Conservation (phyloP, 1,140 invertebrate species). For the Drosophila ambigua region DNA sequence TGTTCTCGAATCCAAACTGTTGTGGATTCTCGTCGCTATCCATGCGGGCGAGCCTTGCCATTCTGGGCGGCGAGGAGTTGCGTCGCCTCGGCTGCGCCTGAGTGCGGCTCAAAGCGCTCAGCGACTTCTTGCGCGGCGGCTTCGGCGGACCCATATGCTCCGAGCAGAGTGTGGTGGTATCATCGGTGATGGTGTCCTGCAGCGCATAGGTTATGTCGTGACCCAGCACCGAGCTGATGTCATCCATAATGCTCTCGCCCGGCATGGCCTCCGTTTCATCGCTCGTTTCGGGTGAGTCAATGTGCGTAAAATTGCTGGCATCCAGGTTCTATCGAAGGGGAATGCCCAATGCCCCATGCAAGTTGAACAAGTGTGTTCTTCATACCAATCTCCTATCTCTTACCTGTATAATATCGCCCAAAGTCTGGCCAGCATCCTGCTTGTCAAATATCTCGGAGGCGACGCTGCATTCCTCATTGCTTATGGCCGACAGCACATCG, state of each 20-base stretch:
- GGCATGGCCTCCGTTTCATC: slow-evolving; percentile 89
- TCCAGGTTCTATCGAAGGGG: slow-evolving; percentile 61
- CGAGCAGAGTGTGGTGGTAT: slow-evolving; percentile 87
- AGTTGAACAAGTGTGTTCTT: no score
- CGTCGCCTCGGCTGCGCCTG: slow-evolving; percentile 81
- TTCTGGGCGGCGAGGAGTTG: slow-evolving; percentile 81
- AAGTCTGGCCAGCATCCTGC: slow-evolving; percentile 49
- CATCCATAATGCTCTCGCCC: slow-evolving; percentile 90
- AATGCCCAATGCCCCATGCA: background rate
- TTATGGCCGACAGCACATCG: slow-evolving; percentile 87
- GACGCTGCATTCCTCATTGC: slow-evolving; percentile 88
- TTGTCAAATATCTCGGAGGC: slow-evolving; percentile 87
- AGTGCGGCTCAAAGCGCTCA: slow-evolving; percentile 58
- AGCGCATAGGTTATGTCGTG: slow-evolving; percentile 87
- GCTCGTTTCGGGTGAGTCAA: slow-evolving; percentile 91
- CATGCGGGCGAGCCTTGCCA: slow-evolving; percentile 59
- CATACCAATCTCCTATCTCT: background rate
- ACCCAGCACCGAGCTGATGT: slow-evolving; percentile 90
- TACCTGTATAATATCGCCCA: slow-evolving; percentile 82
- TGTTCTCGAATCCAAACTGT: slow-evolving; percentile 88
- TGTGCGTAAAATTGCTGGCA: slow-evolving; percentile 88
- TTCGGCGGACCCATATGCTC: slow-evolving; percentile 80
- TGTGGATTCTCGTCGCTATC: slow-evolving; percentile 85
- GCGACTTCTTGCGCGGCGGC: slow-evolving; percentile 67
- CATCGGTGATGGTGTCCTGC: slow-evolving; percentile 88